Percentiles rank a stretch among this genome's conserved stretches.
Conservation (phyloP, 2,797 vertebrate genomes). For the Aldrovandia affinis region DNA sequence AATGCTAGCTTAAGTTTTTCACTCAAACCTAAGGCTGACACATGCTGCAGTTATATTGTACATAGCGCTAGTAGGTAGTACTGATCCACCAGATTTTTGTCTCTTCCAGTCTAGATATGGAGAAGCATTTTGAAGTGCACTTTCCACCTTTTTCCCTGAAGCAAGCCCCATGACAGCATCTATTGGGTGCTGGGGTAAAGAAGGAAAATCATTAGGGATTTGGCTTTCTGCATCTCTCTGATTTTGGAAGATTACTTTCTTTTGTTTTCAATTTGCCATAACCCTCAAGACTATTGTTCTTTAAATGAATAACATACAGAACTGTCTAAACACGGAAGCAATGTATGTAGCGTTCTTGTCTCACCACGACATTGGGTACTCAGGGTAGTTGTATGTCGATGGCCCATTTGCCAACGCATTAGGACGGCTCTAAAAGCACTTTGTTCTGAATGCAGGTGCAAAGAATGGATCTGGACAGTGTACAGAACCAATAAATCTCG, state of each 20-base stretch:
- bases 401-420: constrained; percentile 4
- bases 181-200: neutral
- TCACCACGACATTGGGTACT: neutral
- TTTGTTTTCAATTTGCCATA: neutral
- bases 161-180: too few relatives aligned
- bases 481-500: constrained; percentile 11
- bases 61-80: too few relatives aligned
- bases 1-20: too few relatives aligned
- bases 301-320: neutral
- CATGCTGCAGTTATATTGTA: too few relatives aligned
- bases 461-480: constrained; percentile 12
- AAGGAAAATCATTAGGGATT: neutral
- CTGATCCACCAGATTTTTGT: too few relatives aligned
- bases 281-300: neutral
- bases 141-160: too few relatives aligned
- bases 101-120: too few relatives aligned
- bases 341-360: neutral
- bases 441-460: neutral
- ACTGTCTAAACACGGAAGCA: neutral
- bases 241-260: neutral
- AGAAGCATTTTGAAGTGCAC: too few relatives aligned
- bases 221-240: neutral
- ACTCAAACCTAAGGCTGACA: too few relatives aligned
- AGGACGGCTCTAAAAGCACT: neutral
- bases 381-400: neutral